These are phyloP conservation scores for Buphagus erythrorhynchus DNA, from an alignment of 2,797 vertebrate species.

Conservation along the genomic window DNA sequence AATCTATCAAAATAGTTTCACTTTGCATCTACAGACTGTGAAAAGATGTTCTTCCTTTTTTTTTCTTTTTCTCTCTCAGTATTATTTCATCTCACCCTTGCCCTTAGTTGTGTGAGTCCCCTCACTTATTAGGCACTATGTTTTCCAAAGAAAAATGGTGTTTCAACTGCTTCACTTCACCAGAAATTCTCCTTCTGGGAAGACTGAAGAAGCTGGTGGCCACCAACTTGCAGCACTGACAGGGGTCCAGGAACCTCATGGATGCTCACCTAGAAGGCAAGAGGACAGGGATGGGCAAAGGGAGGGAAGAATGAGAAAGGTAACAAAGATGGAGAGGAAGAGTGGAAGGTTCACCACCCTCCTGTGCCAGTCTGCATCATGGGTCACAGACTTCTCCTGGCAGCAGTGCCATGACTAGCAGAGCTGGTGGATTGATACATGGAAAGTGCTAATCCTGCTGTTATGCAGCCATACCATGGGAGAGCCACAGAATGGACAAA, in stretches of 20 bases:
- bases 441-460: neutral
- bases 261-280: neutral
- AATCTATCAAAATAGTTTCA: constrained; percentile 55
- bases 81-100: neutral
- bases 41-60: constrained; percentile 3
- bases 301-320: neutral
- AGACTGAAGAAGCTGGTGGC: neutral
- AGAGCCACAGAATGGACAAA: neutral
- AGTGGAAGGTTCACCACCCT: accelerated
- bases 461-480: neutral
- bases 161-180: neutral
- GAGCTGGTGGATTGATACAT: neutral
- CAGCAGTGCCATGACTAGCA: neutral
- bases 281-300: neutral
- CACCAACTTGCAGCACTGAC: neutral
- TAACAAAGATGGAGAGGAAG: neutral
- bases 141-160: neutral
- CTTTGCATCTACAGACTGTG: constrained; percentile 27
- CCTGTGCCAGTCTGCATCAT: accelerated
- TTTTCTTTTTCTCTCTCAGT: neutral
- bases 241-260: neutral
- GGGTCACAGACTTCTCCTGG: neutral
- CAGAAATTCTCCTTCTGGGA: neutral
- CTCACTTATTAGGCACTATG: neutral
- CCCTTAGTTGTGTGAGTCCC: neutral